Evolutionary conservation across 1,140 invertebrate genomes (phyloP).

Genomic region (Andricus grossulariae): DNA sequence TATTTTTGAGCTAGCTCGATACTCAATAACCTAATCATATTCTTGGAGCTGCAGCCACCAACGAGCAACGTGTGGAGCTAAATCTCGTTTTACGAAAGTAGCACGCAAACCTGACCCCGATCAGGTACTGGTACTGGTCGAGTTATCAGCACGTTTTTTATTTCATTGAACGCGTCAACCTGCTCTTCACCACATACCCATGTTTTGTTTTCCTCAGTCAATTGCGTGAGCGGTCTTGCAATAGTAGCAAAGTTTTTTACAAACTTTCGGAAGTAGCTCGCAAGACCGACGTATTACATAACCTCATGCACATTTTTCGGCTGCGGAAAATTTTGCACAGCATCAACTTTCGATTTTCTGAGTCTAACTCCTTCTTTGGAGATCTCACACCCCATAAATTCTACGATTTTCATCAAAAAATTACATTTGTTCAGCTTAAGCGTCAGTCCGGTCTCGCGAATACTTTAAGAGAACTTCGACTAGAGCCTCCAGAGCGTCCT

Average conservation of each 20-base stretch:
- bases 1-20: background rate
- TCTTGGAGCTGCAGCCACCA: background rate
- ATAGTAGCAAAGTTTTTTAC: constrained; percentile 34
- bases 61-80: background rate
- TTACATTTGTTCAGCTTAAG: constrained; percentile 37
- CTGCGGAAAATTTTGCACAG: constrained; percentile 23
- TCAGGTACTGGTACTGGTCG: constrained; percentile 51
- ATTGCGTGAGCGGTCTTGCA: constrained; percentile 41
- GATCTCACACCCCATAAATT: constrained; percentile 33
- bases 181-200: constrained; percentile 35
- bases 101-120: constrained; percentile 45
- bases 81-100: background rate
- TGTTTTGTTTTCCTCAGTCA: constrained; percentile 36
- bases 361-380: constrained; percentile 19
- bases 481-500: constrained; percentile 12
- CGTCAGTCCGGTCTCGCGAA: constrained; percentile 13
- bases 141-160: constrained; percentile 32
- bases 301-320: constrained; percentile 38
- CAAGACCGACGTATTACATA: constrained; percentile 47
- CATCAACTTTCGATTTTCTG: constrained; percentile 20
- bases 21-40: background rate
- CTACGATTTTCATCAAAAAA: constrained; percentile 32
- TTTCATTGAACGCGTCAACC: constrained; percentile 15
- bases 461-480: background rate
- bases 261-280: constrained; percentile 41